Base-by-base conservation (phyloP, 2,888 invertebrate species). In the Aleiodes alternator region DNA sequence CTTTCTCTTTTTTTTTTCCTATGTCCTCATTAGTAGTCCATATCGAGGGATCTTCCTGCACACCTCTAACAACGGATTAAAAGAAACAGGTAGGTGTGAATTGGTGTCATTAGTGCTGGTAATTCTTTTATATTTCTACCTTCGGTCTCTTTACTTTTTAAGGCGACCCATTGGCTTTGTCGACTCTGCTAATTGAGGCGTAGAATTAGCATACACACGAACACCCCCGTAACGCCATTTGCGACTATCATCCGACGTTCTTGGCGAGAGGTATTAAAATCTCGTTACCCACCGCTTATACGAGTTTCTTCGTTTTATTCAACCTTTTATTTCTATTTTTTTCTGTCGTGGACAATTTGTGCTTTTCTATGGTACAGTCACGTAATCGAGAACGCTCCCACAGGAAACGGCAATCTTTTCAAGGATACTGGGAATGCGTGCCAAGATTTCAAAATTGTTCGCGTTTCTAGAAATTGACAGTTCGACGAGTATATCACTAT, bases 181-280 rank as follows among this genome's bases (percentile, higher is more conserved):
- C 72, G 74, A 73, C 72, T 76, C 43, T 72, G 82, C 80, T 84
- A 83, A 84, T 84, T 84, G 83, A 84, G 82, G 81, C 80, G 76
- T 81, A 78, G 82, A 80, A 84, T 85, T 84, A 84, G 83, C 84
- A 81, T 83, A 83, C 78, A 38, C 43, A 43, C 78, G 51, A n/a
- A 56, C 59, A 71, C 72, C 66, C 57, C 48, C 66, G 23, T 11
- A 14, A 12, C 34, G 23, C 53, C n/a, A n/a, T 8, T 72, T 16
- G 69, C 29, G 68, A 53, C n/a, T 16, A 69, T 56, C 56, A 51
- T 61, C 70, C 31, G 55, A 69, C 43, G 38, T 16, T 57, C 11
- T 57, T 5, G 48, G 29, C n/a, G 50, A 71, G 72, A 69, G 74
- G 74, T 78, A 81, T 80, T 78, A 82, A 82, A 82, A 79, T 76